Percentiles rank a stretch among this genome's conserved stretches.
Conservation (phyloP, 2,888 invertebrate genomes). For the Zhuqinia jingwanae region DNA sequence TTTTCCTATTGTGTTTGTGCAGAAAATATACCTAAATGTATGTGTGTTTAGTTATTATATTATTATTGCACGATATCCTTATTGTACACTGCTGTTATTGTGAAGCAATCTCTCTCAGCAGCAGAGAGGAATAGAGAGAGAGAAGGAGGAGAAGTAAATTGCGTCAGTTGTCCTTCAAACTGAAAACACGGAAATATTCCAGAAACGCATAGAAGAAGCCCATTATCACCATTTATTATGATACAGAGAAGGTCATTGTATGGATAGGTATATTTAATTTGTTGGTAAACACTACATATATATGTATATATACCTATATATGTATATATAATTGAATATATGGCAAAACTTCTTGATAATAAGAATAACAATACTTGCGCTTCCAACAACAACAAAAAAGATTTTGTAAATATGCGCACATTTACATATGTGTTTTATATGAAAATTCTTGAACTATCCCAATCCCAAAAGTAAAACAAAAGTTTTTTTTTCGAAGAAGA, state of each 20-base stretch:
- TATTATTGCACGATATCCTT: too few species aligned
- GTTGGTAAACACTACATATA: slow-evolving; percentile 27
- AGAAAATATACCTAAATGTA: too few species aligned
- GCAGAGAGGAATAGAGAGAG: neutral
- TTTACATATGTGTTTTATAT: neutral
- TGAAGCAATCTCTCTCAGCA: too few species aligned
- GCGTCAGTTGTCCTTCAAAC: slow-evolving; percentile 71
- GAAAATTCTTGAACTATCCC: neutral
- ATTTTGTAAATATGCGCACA: too few species aligned
- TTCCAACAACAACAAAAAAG: too few species aligned
- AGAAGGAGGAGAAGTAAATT: slow-evolving; percentile 60
- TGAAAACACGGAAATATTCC: slow-evolving; percentile 73
- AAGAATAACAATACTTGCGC: too few species aligned
- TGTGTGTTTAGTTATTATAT: too few species aligned
- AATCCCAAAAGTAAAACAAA: neutral
- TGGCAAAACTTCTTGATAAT: too few species aligned
- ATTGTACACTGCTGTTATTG: too few species aligned
- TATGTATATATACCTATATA: neutral
- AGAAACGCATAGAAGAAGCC: slow-evolving; percentile 51
- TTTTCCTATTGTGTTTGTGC: too few species aligned
- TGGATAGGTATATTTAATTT: slow-evolving; percentile 26
- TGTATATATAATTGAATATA: neutral
- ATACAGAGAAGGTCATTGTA: slow-evolving; percentile 69
- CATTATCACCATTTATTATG: slow-evolving; percentile 56
- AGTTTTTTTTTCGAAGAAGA: too few species aligned